These are phyloP conservation scores for Mythimna impura DNA, from an alignment of 2,888 invertebrate species.

Conservation along the genomic window DNA sequence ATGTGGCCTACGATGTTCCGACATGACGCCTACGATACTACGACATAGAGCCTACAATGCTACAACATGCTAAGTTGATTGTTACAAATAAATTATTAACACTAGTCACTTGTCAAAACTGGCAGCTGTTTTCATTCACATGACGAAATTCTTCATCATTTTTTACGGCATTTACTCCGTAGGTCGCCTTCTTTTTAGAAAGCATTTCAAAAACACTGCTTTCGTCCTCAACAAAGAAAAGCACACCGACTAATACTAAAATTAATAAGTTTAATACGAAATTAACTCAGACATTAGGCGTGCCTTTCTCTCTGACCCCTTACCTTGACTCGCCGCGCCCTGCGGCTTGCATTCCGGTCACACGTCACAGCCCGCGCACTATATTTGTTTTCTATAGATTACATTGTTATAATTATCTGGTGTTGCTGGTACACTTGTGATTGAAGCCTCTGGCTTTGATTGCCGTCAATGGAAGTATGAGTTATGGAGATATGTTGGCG, in stretches of 20 bases:
- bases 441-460: conserved; percentile 47
- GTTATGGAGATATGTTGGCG: conserved; percentile 20
- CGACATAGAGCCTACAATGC: too few relatives aligned
- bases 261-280: conserved; percentile 71
- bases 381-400: conserved; percentile 68
- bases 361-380: conserved; percentile 77
- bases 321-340: conserved; percentile 89
- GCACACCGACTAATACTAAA: background rate
- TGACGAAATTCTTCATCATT: too few relatives aligned
- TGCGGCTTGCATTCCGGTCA: conserved; percentile 81
- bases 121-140: too few relatives aligned
- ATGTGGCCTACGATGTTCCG: too few relatives aligned
- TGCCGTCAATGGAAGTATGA: conserved; percentile 23
- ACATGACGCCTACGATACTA: too few relatives aligned
- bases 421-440: conserved; percentile 61
- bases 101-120: too few relatives aligned
- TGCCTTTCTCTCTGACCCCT: conserved; percentile 89
- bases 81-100: too few relatives aligned
- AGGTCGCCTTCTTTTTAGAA: background rate
- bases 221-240: conserved; percentile 2
- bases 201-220: background rate
- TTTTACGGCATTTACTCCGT: background rate
- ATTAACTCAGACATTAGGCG: conserved; percentile 82
- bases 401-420: conserved; percentile 69
- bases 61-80: too few relatives aligned